A percentile compares a stretch with the other conserved stretches of the same genome.
Conservation (phyloP, 2,888 invertebrate genomes). For the Athripsodes cinereus region DNA sequence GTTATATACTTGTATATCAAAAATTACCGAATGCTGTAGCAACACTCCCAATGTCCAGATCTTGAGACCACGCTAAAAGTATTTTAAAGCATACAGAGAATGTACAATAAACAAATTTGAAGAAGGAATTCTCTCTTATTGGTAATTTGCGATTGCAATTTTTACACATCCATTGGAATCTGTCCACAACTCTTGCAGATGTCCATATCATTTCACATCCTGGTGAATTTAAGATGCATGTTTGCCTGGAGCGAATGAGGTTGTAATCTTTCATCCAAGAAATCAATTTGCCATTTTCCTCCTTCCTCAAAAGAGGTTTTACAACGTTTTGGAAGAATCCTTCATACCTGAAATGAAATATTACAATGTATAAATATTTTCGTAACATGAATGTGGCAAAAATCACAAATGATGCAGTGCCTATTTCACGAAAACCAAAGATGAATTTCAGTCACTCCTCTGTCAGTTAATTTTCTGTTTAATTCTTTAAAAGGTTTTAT, state of each 20-base stretch:
- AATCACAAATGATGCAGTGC: no score
- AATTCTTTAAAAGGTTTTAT: no score
- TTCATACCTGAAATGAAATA: constrained; percentile 33
- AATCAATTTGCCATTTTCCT: constrained; percentile 48
- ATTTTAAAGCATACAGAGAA: constrained; percentile 54
- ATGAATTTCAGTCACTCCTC: no score
- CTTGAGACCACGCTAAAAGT: constrained; percentile 61
- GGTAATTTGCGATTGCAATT: constrained; percentile 41
- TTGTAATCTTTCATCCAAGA: constrained; percentile 48
- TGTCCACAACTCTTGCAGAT: constrained; percentile 45
- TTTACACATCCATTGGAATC: constrained; percentile 47
- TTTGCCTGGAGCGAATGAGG: constrained; percentile 38
- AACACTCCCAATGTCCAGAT: constrained; percentile 47
- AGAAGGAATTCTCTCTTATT: constrained; percentile 52
- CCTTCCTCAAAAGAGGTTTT: constrained; percentile 43
- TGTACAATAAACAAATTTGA: constrained; percentile 57
- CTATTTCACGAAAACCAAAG: background rate
- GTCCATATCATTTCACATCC: constrained; percentile 41
- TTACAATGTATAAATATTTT: no score
- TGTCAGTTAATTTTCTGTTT: no score
- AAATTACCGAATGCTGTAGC: constrained; percentile 53
- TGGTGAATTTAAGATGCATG: constrained; percentile 34
- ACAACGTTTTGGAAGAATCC: constrained; percentile 44
- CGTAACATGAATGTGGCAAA: no score
- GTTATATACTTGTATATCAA: no score